These are phyloP conservation scores for Coleophora flavipennella DNA, from an alignment of 2,888 invertebrate species.

Conservation along the genomic window DNA sequence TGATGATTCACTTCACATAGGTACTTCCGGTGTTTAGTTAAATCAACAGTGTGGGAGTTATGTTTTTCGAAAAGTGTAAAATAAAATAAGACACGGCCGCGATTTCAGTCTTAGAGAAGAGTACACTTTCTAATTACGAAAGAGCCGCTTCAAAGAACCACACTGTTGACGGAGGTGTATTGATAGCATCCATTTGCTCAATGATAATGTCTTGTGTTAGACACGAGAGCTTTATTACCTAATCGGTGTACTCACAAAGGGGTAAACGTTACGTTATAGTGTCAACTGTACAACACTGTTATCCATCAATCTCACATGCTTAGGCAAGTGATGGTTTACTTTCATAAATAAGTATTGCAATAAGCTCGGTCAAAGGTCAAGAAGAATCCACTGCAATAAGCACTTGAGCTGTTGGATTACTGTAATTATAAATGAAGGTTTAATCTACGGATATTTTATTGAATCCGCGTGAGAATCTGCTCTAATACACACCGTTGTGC, in stretches of 20 bases:
- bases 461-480: conserved; percentile 36
- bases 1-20: conserved; percentile 15
- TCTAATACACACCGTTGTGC: conserved; percentile 36
- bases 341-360: too few species aligned
- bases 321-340: too few species aligned
- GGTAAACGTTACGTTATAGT: neutral
- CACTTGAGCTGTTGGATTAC: too few species aligned
- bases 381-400: too few species aligned
- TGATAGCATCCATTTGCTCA: conserved; percentile 34
- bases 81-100: too few species aligned
- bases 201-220: conserved; percentile 36
- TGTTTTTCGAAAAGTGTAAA: conserved; percentile 13
- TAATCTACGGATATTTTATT: too few species aligned
- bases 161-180: conserved; percentile 42
- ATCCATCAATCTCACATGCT: too few species aligned
- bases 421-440: too few species aligned
- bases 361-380: too few species aligned
- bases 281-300: conserved; percentile 2
- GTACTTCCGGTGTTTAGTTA: conserved; percentile 24
- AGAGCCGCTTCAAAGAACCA: conserved; percentile 52
- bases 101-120: conserved; percentile 24
- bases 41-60: conserved; percentile 4
- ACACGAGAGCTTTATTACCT: conserved; percentile 27
- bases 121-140: conserved; percentile 61
- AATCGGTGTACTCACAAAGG: too few species aligned